Percentiles rank a stretch among this genome's conserved stretches.
These are phyloP conservation scores for Silurus lanzhouensis DNA, from an alignment of 2,797 vertebrate genomes.

Conservation along the genomic window DNA sequence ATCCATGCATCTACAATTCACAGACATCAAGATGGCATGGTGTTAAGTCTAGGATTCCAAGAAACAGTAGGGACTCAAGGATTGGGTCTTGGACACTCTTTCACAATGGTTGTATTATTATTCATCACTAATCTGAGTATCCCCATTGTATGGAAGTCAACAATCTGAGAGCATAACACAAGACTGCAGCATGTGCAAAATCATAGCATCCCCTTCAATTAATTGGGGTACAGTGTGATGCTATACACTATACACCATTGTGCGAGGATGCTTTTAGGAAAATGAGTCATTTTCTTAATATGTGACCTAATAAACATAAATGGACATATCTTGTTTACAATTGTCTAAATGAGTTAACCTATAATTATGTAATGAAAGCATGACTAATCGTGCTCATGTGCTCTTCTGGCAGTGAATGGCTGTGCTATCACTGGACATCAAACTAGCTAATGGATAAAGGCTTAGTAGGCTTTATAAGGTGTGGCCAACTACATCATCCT, in stretches of 20 bases:
- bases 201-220: background rate
- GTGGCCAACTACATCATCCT: background rate
- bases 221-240: background rate
- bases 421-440: slow-evolving; percentile 9
- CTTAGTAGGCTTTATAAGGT: background rate
- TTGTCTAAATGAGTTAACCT: background rate
- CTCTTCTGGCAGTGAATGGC: slow-evolving; percentile 12
- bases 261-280: background rate
- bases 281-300: background rate
- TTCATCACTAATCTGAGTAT: slow-evolving; percentile 6
- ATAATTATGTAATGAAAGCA: background rate
- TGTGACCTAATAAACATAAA: background rate
- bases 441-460: background rate
- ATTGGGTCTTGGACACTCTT: slow-evolving; percentile 54
- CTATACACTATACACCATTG: background rate
- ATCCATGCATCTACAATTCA: slow-evolving; percentile 78
- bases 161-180: background rate
- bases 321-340: background rate
- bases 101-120: slow-evolving; percentile 11
- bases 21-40: slow-evolving; percentile 72
- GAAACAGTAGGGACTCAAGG: slow-evolving; percentile 52
- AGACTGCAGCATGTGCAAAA: background rate
- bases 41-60: slow-evolving; percentile 59
- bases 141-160: background rate
- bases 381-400: background rate